Evolutionary conservation across 1,140 invertebrate species (phyloP), one percentile per base, ranked within the genome.

Genomic region (Hycleus phaleratus): DNA sequence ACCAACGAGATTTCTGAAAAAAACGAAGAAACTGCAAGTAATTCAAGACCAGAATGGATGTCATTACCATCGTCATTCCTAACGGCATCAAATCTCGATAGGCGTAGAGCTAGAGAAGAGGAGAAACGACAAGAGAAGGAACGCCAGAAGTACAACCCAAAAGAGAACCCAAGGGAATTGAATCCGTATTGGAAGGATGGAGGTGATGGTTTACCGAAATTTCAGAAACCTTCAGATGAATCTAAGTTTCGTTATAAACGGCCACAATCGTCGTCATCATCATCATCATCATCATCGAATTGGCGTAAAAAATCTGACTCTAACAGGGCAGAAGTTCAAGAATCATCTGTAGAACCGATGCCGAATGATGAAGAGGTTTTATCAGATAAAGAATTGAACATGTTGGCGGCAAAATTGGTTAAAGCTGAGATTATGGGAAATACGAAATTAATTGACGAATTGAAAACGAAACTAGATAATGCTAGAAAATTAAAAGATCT

Each of bases 171-270:
- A 2, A 78, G 82, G 67, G 93, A 97, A 77, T 75, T 95, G 46
- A 97, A 97, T 81, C 93, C 91, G 1, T 91, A 93, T 72, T 95
- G 92, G 91, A 93, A 91, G 79, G 78, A 88, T 75, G 90, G 89
- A 55, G 93, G 93, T 8, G 83, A 78, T 46, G 93, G 93, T 10
- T 71, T 95, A 51, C 92, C 88, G 25, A 70, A 74, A 62, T 86
- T 82, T 60, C 73, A 73, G 63, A 81, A 74, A 67, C 80, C 81
- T 40, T 49, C 53, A 9, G 59, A 59, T 26, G 57, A 64, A 51
- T 47, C 12, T 26, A 66, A 48, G 54, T 54, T 49, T 60, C 60
- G 47, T 71, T 71, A 58, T 71, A 71, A 32, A 32, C 32, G 45
- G 40, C 42, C 43, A 4, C 10, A 55, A 10, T 24, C 44, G 9